Base-by-base conservation (phyloP, 2,113 vertebrate genomes). In the Dipodomys ordii region DNA sequence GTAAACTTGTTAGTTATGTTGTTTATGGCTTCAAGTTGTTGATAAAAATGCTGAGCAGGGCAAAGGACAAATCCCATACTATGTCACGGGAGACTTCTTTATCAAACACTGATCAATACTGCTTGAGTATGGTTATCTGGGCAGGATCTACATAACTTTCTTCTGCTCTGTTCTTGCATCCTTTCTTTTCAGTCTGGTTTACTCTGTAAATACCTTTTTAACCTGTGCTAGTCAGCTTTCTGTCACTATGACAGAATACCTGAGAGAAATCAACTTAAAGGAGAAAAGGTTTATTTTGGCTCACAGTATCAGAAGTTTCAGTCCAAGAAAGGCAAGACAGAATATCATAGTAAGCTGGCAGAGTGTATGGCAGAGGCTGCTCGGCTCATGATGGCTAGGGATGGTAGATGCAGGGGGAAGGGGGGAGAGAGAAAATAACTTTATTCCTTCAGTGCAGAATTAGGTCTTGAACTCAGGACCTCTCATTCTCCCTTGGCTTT, bases 41-140 rank as follows among this genome's bases (percentile, higher is more conserved):
- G 88, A 92, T 93, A 84, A 90, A 96, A 91, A 65, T 77, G n/a
- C 44, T 92, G 62, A 95, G 64, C 27, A 57, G 86, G 18, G 74
- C 71, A 85, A 83, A 94, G 69, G 78, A 89, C 80, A 93, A 77
- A 90, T 62, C 80, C 30, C 83, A 44, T 53, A 87, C 6, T 79
- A 3, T 86, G 92, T 92, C 94, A 87, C 71, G 30, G 32, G 90
- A 94, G 82, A 95, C 81, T 57, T 78, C 64, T 83, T 68, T 87
- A 89, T 16, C 87, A 90, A 93, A 94, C 22, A 12, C 28, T 49
- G 25, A 90, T 87, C 81, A 30, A 2, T 92, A 74, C 20, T 82
- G 49, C 89, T 71, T 20, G 67, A 44, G 39, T 71, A 7, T 27
- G 7, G 25, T 84, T 67, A 81, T 72, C 74, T 32, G 68, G 60